These are phyloP conservation scores for Centrocercus urophasianus DNA, from an alignment of 2,113 vertebrate genomes.

Conservation along the genomic window DNA sequence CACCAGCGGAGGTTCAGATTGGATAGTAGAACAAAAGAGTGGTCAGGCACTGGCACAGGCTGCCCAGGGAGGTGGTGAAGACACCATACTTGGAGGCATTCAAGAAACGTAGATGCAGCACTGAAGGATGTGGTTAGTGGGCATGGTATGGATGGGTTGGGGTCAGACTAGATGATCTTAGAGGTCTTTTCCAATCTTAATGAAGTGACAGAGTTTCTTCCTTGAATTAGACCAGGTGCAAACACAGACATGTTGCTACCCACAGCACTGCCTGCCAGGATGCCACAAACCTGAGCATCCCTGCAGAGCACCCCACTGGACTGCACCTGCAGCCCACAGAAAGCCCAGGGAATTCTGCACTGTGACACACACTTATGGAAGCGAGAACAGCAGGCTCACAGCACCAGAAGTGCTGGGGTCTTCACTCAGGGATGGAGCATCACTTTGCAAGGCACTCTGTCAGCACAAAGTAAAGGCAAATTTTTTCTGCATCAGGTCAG, in stretches of 20 bases:
- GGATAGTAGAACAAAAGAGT: too few relatives aligned
- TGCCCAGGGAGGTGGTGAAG: too few relatives aligned
- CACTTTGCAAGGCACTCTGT: not conserved
- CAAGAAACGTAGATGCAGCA: too few relatives aligned
- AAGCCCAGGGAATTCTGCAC: not conserved
- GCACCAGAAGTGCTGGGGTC: not conserved
- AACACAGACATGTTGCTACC: accelerated
- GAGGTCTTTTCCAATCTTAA: too few relatives aligned
- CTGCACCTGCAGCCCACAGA: not conserved
- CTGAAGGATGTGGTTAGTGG: too few relatives aligned
- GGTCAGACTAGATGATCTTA: too few relatives aligned
- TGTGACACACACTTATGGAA: accelerated
- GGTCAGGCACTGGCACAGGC: too few relatives aligned
- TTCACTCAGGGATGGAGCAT: not conserved
- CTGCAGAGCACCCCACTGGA: not conserved
- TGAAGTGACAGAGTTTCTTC: not conserved
- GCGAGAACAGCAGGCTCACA: not conserved
- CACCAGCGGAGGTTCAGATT: too few relatives aligned
- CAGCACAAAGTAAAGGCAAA: not conserved
- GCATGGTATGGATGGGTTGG: too few relatives aligned
- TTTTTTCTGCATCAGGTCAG: not conserved
- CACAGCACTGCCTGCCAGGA: accelerated
- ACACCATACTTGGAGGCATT: too few relatives aligned
- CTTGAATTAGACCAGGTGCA: not conserved
- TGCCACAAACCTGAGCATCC: accelerated